Conservation (phyloP, 2,888 invertebrate species). For the Gibbula magus region DNA sequence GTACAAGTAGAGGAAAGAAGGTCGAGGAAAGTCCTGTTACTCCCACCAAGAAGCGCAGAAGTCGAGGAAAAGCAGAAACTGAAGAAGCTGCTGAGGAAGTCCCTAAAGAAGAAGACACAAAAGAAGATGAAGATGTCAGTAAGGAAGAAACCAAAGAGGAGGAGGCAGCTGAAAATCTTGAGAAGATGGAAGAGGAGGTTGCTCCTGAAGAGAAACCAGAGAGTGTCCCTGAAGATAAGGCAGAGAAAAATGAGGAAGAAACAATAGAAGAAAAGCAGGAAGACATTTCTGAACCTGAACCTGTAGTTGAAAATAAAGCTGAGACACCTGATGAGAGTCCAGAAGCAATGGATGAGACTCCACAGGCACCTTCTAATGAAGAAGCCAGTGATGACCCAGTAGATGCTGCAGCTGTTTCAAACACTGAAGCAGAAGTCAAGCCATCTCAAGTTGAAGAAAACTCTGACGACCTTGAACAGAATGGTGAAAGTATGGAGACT, state of each 20-base stretch:
- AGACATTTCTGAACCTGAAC: neutral
- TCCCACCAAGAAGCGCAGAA: neutral
- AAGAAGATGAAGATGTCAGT: slow-evolving; percentile 22
- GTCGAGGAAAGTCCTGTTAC: neutral
- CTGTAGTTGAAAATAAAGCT: neutral
- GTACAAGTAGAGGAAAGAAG: neutral
- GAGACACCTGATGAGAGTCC: neutral
- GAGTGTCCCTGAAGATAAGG: neutral
- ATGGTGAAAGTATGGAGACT: neutral
- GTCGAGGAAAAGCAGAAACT: slow-evolving; percentile 4
- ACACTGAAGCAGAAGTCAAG: slow-evolving; percentile 8
- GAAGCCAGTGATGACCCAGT: neutral
- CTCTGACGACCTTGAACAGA: neutral
- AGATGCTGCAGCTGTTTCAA: slow-evolving; percentile 2
- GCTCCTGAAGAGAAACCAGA: neutral
- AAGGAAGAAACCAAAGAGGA: neutral
- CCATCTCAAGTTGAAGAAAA: slow-evolving; percentile 16
- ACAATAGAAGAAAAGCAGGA: neutral
- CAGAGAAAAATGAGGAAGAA: neutral
- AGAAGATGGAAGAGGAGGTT: slow-evolving; percentile 16
- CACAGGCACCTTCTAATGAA: neutral
- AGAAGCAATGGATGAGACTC: neutral
- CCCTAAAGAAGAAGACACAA: neutral
- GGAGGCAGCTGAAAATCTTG: too few species aligned
- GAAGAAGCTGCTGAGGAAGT: slow-evolving; percentile 7